Evolutionary conservation across 2,113 vertebrate genomes (phyloP).

Genomic region (Probosciger aterrimus): DNA sequence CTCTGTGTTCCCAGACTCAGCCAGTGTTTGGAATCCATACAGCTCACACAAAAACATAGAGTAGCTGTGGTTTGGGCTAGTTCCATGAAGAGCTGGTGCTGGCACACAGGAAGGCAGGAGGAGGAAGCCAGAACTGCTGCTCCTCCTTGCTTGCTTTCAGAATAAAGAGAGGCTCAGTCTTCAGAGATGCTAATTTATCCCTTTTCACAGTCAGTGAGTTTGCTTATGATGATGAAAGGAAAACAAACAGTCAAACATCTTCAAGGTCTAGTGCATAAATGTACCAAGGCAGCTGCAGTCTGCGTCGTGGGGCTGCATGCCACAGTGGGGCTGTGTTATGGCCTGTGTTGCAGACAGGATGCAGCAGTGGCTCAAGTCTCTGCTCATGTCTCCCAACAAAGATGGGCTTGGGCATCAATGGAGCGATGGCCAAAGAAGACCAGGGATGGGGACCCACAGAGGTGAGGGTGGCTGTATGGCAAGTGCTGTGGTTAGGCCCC

Average conservation of each 20-base stretch:
- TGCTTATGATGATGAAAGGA: slow-evolving; percentile 18
- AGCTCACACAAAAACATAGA: neutral
- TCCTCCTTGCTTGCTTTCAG: neutral
- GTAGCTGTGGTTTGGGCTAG: neutral
- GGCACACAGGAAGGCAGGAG: neutral
- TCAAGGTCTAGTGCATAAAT: slow-evolving; percentile 4
- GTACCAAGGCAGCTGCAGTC: neutral
- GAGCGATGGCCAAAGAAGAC: fast-evolving
- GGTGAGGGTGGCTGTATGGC: neutral
- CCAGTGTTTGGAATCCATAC: neutral
- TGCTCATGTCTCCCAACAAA: neutral
- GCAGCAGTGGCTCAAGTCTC: neutral
- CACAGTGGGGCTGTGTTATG: fast-evolving
- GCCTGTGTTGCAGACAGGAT: neutral
- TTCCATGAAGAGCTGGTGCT: neutral
- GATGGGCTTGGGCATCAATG: fast-evolving
- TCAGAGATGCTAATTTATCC: slow-evolving; percentile 44
- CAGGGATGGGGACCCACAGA: neutral
- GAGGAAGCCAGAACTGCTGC: neutral
- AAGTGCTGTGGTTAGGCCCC: neutral
- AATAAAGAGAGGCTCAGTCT: neutral
- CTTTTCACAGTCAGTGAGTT: slow-evolving; percentile 48
- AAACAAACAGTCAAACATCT: slow-evolving; percentile 46
- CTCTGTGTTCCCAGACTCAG: neutral
- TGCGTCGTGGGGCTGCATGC: fast-evolving